Evolutionary conservation across 2,797 vertebrate species (phyloP).

Genomic region (Melanogrammus aeglefinus): DNA sequence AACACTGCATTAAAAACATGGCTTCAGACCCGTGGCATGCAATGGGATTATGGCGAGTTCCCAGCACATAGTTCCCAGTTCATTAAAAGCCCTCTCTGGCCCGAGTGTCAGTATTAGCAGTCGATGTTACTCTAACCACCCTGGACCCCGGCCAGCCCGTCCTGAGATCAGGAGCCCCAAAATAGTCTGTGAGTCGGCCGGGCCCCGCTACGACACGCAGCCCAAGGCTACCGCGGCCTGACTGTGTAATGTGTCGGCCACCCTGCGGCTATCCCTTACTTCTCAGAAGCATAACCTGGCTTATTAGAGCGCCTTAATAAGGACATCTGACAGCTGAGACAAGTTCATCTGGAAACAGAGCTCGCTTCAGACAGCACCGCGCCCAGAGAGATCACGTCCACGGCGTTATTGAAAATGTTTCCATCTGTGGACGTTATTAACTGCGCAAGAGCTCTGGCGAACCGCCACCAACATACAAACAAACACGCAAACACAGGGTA

Average conservation of each 20-base stretch:
- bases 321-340: constrained; percentile 69
- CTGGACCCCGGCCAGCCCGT: constrained; percentile 65
- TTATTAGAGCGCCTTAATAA: constrained; percentile 72
- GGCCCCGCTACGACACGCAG: constrained; percentile 28
- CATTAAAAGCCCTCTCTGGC: background rate
- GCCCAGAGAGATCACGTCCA: constrained; percentile 30
- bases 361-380: constrained; percentile 53
- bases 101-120: constrained; percentile 44
- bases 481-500: background rate
- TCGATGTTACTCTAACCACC: constrained; percentile 60
- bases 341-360: constrained; percentile 46
- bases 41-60: background rate
- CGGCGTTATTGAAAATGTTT: constrained; percentile 45
- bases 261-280: constrained; percentile 63
- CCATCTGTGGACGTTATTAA: constrained; percentile 18
- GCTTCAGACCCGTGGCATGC: background rate
- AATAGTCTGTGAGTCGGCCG: constrained; percentile 70
- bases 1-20: background rate
- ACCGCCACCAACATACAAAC: background rate
- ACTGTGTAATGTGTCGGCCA: constrained; percentile 65
- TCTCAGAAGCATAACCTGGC: constrained; percentile 69
- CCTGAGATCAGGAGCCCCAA: constrained; percentile 72
- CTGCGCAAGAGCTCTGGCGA: constrained; percentile 1
- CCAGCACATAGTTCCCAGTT: background rate
- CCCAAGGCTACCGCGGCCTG: constrained; percentile 38